Evolutionary conservation across 1,140 invertebrate genomes (phyloP).

Genomic region (Lordiphosa stackelbergi): DNA sequence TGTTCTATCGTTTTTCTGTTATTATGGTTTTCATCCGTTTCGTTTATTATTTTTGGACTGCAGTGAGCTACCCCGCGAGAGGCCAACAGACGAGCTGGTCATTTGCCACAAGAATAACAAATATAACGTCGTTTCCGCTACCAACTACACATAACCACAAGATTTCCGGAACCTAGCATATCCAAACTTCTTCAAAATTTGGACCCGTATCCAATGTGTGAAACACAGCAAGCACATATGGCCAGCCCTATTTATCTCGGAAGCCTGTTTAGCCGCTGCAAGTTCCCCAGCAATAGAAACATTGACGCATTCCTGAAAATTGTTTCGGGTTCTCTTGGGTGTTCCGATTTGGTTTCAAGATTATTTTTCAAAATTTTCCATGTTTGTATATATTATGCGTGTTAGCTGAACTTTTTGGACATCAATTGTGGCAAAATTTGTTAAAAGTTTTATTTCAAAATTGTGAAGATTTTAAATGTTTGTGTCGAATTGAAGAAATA

Average conservation of each 20-base stretch:
- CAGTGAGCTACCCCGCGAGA: not conserved
- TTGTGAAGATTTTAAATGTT: slow-evolving; percentile 23
- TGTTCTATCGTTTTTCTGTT: slow-evolving; percentile 25
- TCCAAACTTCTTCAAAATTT: slow-evolving; percentile 55
- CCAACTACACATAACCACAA: not conserved
- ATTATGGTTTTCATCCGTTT: slow-evolving; percentile 16
- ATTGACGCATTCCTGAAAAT: too few species aligned
- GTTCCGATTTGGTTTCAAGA: not conserved
- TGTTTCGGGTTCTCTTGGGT: slow-evolving; percentile 14
- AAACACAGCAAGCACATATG: too few species aligned
- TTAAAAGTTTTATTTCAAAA: slow-evolving; percentile 40
- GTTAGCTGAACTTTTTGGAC: too few species aligned
- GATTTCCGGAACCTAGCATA: slow-evolving; percentile 21
- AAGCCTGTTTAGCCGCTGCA: too few species aligned
- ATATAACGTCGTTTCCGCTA: slow-evolving; percentile 30
- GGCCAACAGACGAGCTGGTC: too few species aligned
- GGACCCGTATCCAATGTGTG: too few species aligned
- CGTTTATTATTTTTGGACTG: slow-evolving; percentile 21
- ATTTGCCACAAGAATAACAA: not conserved
- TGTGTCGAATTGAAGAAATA: slow-evolving; percentile 30
- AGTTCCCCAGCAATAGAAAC: too few species aligned
- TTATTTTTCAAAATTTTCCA: too few species aligned
- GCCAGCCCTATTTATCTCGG: too few species aligned
- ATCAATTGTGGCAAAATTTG: too few species aligned
- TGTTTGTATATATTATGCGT: too few species aligned